phyloP scores from a whole-genome alignment of 2,113 vertebrate genomes.

The Ageneiosus marmoratus region DNA sequence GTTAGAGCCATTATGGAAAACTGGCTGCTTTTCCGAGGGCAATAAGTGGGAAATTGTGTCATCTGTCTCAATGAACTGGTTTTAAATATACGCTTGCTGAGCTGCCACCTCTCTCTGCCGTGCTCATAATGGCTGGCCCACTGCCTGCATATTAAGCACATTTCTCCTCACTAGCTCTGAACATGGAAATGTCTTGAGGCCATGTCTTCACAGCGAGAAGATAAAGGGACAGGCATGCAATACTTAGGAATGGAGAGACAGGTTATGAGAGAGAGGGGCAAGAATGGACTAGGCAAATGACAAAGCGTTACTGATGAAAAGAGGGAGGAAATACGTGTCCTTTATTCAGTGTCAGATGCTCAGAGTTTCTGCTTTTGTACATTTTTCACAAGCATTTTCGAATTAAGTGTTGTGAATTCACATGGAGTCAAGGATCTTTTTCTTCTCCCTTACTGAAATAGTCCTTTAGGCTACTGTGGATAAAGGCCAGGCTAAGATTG shows the following conservation, averaged over 20 bases:
- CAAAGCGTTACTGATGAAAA: conserved; percentile 40
- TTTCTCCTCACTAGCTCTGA: conserved; percentile 45
- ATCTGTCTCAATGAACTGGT: conserved; percentile 58
- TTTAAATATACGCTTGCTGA: conserved; percentile 53
- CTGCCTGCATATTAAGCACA: conserved; percentile 54
- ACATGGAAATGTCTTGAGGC: conserved; percentile 41
- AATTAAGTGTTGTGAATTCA: conserved; percentile 31
- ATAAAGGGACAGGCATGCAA: conserved; percentile 44
- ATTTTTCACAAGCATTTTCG: conserved; percentile 27
- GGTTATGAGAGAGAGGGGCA: conserved; percentile 14
- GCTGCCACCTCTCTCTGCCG: conserved; percentile 42
- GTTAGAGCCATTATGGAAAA: conserved; percentile 55
- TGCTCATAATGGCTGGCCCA: conserved; percentile 46
- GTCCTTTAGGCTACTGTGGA: conserved; percentile 23
- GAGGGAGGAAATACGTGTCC: conserved; percentile 27
- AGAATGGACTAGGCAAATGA: conserved; percentile 12
- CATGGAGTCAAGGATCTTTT: background rate
- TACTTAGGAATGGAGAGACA: conserved; percentile 32
- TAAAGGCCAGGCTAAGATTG: background rate
- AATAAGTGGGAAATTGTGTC: conserved; percentile 54
- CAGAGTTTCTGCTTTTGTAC: conserved; percentile 11
- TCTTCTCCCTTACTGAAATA: background rate
- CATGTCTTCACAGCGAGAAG: conserved; percentile 36
- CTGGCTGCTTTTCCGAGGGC: conserved; percentile 54
- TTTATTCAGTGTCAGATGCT: conserved; percentile 31